A percentile compares a stretch with the other conserved stretches of the same genome.
phyloP scores from a whole-genome alignment of 2,888 invertebrate genomes.

The Machimus rusticus region DNA sequence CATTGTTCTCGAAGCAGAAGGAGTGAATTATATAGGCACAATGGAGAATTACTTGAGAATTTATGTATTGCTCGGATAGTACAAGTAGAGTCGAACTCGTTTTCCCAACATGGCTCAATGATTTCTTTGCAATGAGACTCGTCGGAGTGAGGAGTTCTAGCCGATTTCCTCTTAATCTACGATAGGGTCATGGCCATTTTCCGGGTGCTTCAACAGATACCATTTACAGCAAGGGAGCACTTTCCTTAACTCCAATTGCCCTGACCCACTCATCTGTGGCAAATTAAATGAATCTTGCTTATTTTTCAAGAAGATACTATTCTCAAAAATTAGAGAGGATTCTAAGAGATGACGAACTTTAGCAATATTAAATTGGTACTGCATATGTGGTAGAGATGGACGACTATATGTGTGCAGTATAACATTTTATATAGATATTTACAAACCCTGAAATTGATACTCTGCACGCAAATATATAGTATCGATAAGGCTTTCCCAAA shows the following conservation, averaged over 20 bases:
- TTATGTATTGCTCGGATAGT: not conserved
- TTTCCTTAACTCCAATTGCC: not conserved
- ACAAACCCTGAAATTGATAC: too few relatives aligned
- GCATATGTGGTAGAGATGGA: not conserved
- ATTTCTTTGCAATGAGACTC: not conserved
- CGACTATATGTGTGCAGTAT: too few relatives aligned
- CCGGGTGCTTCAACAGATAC: not conserved
- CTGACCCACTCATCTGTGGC: not conserved
- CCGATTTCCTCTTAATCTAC: not conserved
- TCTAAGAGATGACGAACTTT: not conserved
- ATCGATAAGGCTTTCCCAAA: too few relatives aligned
- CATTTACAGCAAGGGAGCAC: not conserved
- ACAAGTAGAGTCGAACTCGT: not conserved
- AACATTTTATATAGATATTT: too few relatives aligned
- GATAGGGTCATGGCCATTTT: not conserved
- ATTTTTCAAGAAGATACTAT: not conserved
- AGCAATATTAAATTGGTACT: not conserved
- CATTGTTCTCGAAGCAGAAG: not conserved
- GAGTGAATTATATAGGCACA: not conserved
- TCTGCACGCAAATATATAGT: too few relatives aligned
- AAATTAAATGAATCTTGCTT: not conserved
- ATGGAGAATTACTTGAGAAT: not conserved
- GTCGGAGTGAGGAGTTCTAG: not conserved
- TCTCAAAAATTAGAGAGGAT: not conserved
- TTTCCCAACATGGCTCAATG: not conserved